Evolutionary conservation across 2,113 vertebrate genomes (phyloP).

Genomic region (Boulengeromyrus knoepffleri): DNA sequence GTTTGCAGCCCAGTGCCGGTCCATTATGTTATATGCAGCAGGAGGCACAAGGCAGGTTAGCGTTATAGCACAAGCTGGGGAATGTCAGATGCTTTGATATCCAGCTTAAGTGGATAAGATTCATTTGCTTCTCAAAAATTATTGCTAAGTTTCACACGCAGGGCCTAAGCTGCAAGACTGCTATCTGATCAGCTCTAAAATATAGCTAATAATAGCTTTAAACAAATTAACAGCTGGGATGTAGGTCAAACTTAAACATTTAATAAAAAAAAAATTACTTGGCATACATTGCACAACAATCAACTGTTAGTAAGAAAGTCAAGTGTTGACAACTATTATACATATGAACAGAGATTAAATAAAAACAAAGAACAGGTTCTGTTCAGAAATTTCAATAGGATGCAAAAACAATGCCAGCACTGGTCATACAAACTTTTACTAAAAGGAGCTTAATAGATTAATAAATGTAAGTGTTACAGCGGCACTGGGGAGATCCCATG

Average conservation of each 20-base stretch:
- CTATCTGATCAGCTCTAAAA: conserved; percentile 12
- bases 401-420: conserved; percentile 35
- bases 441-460: background rate
- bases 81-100: conserved; percentile 35
- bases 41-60: conserved; percentile 56
- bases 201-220: conserved; percentile 26
- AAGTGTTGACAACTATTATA: background rate
- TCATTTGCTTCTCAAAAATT: conserved; percentile 40
- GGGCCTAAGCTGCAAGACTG: conserved; percentile 25
- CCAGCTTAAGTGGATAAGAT: conserved; percentile 24
- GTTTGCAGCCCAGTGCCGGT: conserved; percentile 4
- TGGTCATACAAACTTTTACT: conserved; percentile 40
- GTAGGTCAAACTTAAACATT: conserved; percentile 26
- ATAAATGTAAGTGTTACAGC: conserved; percentile 27
- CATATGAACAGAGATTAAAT: background rate
- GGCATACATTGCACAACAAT: conserved; percentile 25
- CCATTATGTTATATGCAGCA: conserved; percentile 44
- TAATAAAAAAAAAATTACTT: conserved; percentile 21
- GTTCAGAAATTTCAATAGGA: conserved; percentile 26
- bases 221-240: conserved; percentile 41
- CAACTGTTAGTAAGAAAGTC: conserved; percentile 4
- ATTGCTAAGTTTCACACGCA: conserved; percentile 58
- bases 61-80: conserved; percentile 46
- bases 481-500: background rate
- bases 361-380: conserved; percentile 13